Evolutionary conservation across 1,140 invertebrate genomes (phyloP).

Genomic region (Solenopsis invicta): DNA sequence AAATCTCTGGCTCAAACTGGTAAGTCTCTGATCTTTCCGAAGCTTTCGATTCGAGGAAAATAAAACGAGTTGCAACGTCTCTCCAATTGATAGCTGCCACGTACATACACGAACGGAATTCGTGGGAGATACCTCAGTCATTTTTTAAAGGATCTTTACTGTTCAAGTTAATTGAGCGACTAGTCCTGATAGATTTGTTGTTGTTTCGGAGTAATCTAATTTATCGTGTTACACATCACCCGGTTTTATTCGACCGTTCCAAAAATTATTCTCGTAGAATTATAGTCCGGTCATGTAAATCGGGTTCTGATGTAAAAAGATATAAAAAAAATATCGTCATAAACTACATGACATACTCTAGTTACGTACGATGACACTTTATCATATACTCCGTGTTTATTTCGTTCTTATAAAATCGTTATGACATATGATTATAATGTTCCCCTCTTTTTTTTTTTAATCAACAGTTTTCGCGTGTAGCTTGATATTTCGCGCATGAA

Average conservation of each 20-base stretch:
- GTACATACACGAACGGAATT: constrained; percentile 44
- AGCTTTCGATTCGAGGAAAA: constrained; percentile 26
- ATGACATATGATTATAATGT: not conserved
- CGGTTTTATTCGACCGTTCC: not conserved
- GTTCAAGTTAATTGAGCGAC: constrained; percentile 23
- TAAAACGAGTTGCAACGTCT: constrained; percentile 16
- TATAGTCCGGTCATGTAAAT: constrained; percentile 13
- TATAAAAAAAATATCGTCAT: constrained; percentile 19
- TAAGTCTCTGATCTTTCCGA: constrained; percentile 86
- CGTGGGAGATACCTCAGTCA: not conserved
- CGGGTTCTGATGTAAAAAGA: not conserved
- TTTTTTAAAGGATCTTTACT: constrained; percentile 38
- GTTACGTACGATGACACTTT: constrained; percentile 2
- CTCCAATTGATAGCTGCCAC: constrained; percentile 34
- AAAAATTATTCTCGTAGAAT: constrained; percentile 22
- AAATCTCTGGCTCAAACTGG: constrained; percentile 97
- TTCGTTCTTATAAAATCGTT: constrained; percentile 10
- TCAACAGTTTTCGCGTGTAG: not conserved
- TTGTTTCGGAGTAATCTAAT: not conserved
- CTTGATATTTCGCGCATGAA: not conserved
- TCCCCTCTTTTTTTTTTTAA: not conserved
- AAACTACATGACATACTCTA: constrained; percentile 7
- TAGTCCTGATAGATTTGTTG: constrained; percentile 21
- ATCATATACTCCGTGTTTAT: not conserved
- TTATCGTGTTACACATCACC: constrained; percentile 12